A percentile compares a stretch with the other conserved stretches of the same genome.
phyloP scores from a whole-genome alignment of 2,888 invertebrate species.

The Arctia plantaginis region DNA sequence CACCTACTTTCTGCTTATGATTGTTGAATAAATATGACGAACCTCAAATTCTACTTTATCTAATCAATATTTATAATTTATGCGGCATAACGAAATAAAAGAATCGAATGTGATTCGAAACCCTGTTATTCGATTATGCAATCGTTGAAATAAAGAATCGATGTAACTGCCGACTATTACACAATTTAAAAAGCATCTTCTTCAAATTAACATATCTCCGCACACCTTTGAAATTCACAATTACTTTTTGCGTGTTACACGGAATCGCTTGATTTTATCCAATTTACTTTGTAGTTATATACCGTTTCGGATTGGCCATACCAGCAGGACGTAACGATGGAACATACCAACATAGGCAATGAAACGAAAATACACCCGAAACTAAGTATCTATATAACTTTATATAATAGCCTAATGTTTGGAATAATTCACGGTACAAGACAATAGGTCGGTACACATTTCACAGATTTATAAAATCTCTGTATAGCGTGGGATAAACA shows the following conservation, averaged over 20 bases:
- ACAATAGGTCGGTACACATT: conserved; percentile 23
- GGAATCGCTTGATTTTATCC: conserved; percentile 34
- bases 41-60: conserved; percentile 22
- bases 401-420: neutral
- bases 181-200: conserved; percentile 32
- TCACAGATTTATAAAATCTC: conserved; percentile 14
- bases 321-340: neutral
- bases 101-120: conserved; percentile 9
- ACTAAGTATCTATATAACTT: neutral
- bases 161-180: conserved; percentile 23
- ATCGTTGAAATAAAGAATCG: conserved; percentile 10
- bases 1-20: conserved; percentile 21
- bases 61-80: conserved; percentile 33
- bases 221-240: conserved; percentile 35
- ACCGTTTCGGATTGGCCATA: conserved; percentile 26
- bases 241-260: conserved; percentile 38
- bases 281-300: conserved; percentile 30
- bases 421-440: neutral
- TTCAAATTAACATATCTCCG: conserved; percentile 34
- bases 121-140: conserved; percentile 13
- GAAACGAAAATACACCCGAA: conserved; percentile 5
- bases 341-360: conserved; percentile 5
- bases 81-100: conserved; percentile 25
- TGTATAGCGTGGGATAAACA: conserved; percentile 13
- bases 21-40: conserved; percentile 18